A percentile compares a stretch with the other conserved stretches of the same genome.
phyloP scores from a whole-genome alignment of 2,888 invertebrate genomes.

The Monopis laevigella region DNA sequence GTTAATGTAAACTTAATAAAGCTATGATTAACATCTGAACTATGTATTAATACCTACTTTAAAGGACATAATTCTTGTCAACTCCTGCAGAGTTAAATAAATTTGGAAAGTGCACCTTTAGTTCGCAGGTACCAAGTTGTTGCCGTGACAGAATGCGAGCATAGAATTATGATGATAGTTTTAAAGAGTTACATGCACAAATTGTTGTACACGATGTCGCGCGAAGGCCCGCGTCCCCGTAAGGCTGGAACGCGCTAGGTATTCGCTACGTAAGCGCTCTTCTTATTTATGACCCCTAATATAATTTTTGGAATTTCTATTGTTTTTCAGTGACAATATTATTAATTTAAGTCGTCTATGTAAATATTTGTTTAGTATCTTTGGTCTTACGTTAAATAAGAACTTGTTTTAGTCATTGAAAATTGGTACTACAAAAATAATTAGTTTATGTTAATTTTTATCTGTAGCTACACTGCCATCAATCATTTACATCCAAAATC shows the following conservation, averaged over 20 bases:
- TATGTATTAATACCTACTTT: too few relatives aligned
- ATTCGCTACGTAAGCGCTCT: conserved; percentile 16
- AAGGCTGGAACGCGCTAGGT: conserved; percentile 13
- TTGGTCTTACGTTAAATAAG: too few relatives aligned
- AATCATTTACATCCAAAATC: too few relatives aligned
- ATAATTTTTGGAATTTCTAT: not conserved
- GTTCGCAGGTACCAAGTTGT: conserved; percentile 22
- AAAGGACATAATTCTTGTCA: conserved; percentile 7
- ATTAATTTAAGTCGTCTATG: too few relatives aligned
- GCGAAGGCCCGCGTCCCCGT: conserved; percentile 24
- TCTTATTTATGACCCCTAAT: conserved; percentile 48
- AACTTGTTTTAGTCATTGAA: too few relatives aligned
- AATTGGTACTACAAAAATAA: too few relatives aligned
- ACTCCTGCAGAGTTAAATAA: conserved; percentile 8
- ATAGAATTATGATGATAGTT: conserved; percentile 60
- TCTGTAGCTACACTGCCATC: too few relatives aligned
- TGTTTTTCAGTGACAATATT: too few relatives aligned
- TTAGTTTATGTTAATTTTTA: too few relatives aligned
- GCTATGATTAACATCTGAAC: conserved; percentile 3
- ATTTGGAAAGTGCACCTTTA: conserved; percentile 9
- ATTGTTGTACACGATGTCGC: conserved; percentile 41
- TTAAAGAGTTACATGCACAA: conserved; percentile 53
- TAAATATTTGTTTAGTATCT: too few relatives aligned
- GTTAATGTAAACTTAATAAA: too few relatives aligned
- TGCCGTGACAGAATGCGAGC: conserved; percentile 51